Conservation (phyloP, 2,888 invertebrate species). For the Nemurella pictetii region DNA sequence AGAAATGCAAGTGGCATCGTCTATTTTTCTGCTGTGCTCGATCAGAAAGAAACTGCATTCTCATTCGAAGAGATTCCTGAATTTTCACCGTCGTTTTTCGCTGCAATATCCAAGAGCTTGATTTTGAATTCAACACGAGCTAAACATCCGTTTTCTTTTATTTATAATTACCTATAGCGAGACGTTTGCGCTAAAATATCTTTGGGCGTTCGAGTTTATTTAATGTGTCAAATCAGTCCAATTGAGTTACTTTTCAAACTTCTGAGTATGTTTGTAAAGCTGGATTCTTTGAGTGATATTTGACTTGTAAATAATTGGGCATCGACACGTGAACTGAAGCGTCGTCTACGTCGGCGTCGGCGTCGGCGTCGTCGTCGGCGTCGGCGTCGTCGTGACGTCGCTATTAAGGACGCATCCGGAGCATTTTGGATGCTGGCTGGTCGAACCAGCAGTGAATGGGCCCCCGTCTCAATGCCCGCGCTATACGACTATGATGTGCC, state of each 20-base stretch:
- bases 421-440: not conserved
- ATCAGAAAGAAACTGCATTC: too few relatives aligned
- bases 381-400: not conserved
- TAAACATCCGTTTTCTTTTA: not conserved
- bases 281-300: constrained; percentile 12
- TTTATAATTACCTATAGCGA: not conserved
- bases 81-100: too few relatives aligned
- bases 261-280: not conserved
- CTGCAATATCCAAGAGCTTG: too few relatives aligned
- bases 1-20: not conserved
- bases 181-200: not conserved
- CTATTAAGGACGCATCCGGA: not conserved
- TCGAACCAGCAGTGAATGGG: not conserved
- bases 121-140: too few relatives aligned
- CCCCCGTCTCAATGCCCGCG: not conserved
- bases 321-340: constrained; percentile 13
- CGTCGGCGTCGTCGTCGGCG: not conserved
- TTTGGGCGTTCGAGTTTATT: not conserved
- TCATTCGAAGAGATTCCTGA: too few relatives aligned
- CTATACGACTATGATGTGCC: not conserved
- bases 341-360: not conserved
- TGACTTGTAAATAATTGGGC: constrained; percentile 24
- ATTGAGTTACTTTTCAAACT: constrained; percentile 11
- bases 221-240: constrained; percentile 3
- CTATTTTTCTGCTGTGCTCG: not conserved